phyloP scores from a whole-genome alignment of 2,888 invertebrate species.

The Andrena bicolor region DNA sequence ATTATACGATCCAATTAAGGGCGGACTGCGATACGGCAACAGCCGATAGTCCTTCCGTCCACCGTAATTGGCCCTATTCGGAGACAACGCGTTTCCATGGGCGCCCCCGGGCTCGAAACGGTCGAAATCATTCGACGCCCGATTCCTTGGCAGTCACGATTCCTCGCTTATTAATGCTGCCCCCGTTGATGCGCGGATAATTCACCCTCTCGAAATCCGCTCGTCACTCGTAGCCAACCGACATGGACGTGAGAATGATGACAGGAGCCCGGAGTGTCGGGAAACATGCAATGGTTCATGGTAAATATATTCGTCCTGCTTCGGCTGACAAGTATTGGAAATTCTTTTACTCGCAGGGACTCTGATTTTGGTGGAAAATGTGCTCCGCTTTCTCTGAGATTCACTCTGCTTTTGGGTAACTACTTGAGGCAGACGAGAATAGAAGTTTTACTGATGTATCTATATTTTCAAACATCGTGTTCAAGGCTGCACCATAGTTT shows the following conservation, averaged over 20 bases:
- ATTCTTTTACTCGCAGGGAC: neutral
- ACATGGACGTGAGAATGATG: neutral
- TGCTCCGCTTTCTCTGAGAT: neutral
- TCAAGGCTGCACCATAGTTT: too few relatives aligned
- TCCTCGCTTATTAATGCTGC: constrained; percentile 70
- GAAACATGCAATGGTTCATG: neutral
- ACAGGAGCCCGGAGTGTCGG: neutral
- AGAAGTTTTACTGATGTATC: too few relatives aligned
- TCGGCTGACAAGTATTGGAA: neutral
- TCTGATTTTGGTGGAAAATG: neutral
- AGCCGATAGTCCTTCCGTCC: constrained; percentile 76
- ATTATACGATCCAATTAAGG: constrained; percentile 82
- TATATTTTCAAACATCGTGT: too few relatives aligned
- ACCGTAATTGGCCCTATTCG: constrained; percentile 83
- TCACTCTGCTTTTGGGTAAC: neutral
- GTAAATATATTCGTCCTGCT: neutral
- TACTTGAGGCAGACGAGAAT: too few relatives aligned
- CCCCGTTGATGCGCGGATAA: constrained; percentile 40
- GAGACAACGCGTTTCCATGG: constrained; percentile 82
- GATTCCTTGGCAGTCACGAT: constrained; percentile 74
- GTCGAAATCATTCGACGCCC: constrained; percentile 68
- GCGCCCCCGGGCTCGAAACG: constrained; percentile 76
- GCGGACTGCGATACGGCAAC: constrained; percentile 80
- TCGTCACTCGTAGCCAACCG: constrained; percentile 3
- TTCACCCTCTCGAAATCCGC: constrained; percentile 34